Base-by-base conservation (phyloP, 1,140 invertebrate species). In the Drosophila erecta region DNA sequence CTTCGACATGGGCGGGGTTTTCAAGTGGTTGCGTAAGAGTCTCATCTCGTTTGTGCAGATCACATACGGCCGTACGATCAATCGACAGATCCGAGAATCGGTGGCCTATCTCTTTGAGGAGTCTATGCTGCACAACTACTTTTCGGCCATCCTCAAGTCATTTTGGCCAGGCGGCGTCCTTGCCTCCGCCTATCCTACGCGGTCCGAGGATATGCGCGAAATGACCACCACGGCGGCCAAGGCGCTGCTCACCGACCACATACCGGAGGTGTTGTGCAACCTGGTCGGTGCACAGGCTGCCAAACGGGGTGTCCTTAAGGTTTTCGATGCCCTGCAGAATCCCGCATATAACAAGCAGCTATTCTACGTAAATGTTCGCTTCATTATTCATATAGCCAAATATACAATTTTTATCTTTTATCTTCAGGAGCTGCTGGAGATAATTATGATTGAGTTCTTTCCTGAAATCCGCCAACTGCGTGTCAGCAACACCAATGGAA, bases 11-110 rank as follows among this genome's bases (percentile, higher is more conserved):
- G 94, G 96, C 72, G 97, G 97, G 1, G 95, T 97, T 27, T 97
- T 97, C 92, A 96, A 96, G 53, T 97, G 96, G 95, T 93, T 98
- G 12, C 93, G 97, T 70, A 96, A 96, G 81, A 97, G 96, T 27
- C 93, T 98, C 4, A 98, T 98, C 67, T 96, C 96, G 8, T 98
- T 98, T 93, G 97, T 98, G 7, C 97, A 98, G 92, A 96, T 98
- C 47, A 97, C 96, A 0, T 98, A 97, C 92, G 97, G 97, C 7
- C 94, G 96, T 65, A 98, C 97, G 22, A 98, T 98, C 47, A 98
- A 98, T 91, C 95, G 96, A 94, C 97, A 98, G 94, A 95, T 98
- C 41, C 94, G 96, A 74, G 97, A 98, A 79, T 97, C 96, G 1
- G 95, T 98, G 51, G 94, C 95, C 12, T 97, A 96, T 95, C 92